Evolutionary conservation across 2,888 invertebrate species (phyloP).

Genomic region (Hedya salicella): DNA sequence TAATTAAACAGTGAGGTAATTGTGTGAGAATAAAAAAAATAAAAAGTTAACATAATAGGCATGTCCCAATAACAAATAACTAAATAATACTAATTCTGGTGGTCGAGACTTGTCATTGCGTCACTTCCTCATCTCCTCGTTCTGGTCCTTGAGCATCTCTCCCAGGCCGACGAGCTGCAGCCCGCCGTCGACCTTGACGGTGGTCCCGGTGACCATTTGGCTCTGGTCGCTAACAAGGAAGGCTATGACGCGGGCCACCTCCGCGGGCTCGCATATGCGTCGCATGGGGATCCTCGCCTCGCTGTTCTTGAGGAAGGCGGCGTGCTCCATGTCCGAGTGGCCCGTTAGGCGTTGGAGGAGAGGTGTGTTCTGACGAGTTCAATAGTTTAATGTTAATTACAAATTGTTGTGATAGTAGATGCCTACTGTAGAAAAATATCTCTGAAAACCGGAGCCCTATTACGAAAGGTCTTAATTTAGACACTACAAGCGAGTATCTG

Average conservation of each 20-base stretch:
- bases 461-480: too few relatives aligned
- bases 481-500: too few relatives aligned
- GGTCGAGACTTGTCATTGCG: too few relatives aligned
- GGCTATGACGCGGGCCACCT: constrained; percentile 22
- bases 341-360: constrained; percentile 30
- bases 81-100: too few relatives aligned
- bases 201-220: constrained; percentile 22
- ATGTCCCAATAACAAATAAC: too few relatives aligned
- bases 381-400: background rate
- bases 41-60: too few relatives aligned
- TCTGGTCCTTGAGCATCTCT: constrained; percentile 18
- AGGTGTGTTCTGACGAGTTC: constrained; percentile 12
- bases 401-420: too few relatives aligned
- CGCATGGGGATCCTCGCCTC: constrained; percentile 21
- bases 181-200: constrained; percentile 26
- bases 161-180: constrained; percentile 10
- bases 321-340: constrained; percentile 20
- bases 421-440: too few relatives aligned
- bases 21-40: too few relatives aligned
- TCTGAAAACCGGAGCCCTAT: too few relatives aligned
- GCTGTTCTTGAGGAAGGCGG: constrained; percentile 16
- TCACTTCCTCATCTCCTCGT: constrained; percentile 16
- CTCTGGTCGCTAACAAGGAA: constrained; percentile 22
- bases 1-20: too few relatives aligned
- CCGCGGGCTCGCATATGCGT: constrained; percentile 3